Evolutionary conservation across 2,888 invertebrate genomes (phyloP), one percentile per base, ranked within the genome.

Genomic region (Chorisops tibialis): DNA sequence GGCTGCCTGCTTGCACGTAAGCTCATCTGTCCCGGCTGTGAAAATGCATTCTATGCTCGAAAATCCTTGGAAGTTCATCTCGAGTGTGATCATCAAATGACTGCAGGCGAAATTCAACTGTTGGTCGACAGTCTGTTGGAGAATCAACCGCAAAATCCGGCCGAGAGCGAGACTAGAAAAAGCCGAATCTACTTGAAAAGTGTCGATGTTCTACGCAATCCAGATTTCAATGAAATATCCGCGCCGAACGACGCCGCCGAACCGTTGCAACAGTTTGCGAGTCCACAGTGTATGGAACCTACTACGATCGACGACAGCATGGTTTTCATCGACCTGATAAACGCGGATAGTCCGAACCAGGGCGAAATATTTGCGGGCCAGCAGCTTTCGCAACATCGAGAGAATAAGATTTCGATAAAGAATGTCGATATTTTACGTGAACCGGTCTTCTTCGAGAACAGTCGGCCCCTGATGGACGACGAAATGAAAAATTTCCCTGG

Each of bases 71-170:
- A 85, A 67, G 81, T 82, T 4, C 88, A 89, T 72, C 76, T 88
- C 4, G 80, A 84, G 21, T 82, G 84, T 69, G 88, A 88, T 72
- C 88, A 89, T 72, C 83, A 85, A 73, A 85, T 88, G 79, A 81
- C 79, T 37, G 79, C 81, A 61, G 80, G 81, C 67, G 86, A 87
- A 70, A 76, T 85, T 1, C 80, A 80, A 66, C 81, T 81, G 73
- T 81, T 87, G 74, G n/a, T 50, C 43, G 45, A 22, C 2, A 9
- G 35, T 22, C 9, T 11, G 9, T 12, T 3, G 14, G 49, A 12
- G 30, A 18, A 21, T 24, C 56, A 45, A 22, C n/a, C 39, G 22
- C 52, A 1, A 6, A 16, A 22, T 18, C 41, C n/a, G 54, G 50
- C 19, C 35, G 62, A 0, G 66, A 65, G n/a, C 14, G 38, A 22